Evolutionary conservation across 2,113 vertebrate species (phyloP).

Genomic region (Cacatua alba): DNA sequence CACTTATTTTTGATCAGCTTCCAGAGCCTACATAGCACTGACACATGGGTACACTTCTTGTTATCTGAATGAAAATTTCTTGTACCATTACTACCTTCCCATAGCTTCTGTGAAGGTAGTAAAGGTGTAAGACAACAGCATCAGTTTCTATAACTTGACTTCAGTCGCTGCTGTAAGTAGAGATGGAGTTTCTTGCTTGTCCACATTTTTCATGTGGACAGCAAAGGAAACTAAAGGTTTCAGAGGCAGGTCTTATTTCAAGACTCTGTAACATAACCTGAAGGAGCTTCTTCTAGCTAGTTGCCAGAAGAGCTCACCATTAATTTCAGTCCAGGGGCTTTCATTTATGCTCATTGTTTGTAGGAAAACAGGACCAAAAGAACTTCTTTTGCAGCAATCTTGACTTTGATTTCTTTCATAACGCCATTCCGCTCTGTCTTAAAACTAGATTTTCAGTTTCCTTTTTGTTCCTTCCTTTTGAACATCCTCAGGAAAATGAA

Average conservation of each 20-base stretch:
- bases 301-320: background rate
- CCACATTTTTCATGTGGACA: background rate
- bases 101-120: background rate
- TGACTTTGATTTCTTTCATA: background rate
- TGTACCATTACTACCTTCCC: background rate
- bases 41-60: fast-evolving
- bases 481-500: background rate
- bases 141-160: background rate
- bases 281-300: background rate
- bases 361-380: background rate
- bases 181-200: background rate
- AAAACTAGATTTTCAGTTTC: background rate
- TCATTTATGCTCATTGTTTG: background rate
- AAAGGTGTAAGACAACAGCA: background rate
- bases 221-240: background rate
- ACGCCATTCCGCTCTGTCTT: background rate
- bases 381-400: background rate
- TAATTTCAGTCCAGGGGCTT: background rate
- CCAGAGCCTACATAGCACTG: background rate
- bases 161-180: background rate
- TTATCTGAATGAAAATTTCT: background rate
- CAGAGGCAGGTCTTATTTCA: background rate
- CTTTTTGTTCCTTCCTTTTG: background rate
- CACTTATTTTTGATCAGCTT: background rate
- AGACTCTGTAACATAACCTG: background rate